Percentiles rank a stretch among this genome's conserved stretches.
These are phyloP conservation scores for Prosopocoilus inquinatus DNA, from an alignment of 2,888 invertebrate species.

Conservation along the genomic window DNA sequence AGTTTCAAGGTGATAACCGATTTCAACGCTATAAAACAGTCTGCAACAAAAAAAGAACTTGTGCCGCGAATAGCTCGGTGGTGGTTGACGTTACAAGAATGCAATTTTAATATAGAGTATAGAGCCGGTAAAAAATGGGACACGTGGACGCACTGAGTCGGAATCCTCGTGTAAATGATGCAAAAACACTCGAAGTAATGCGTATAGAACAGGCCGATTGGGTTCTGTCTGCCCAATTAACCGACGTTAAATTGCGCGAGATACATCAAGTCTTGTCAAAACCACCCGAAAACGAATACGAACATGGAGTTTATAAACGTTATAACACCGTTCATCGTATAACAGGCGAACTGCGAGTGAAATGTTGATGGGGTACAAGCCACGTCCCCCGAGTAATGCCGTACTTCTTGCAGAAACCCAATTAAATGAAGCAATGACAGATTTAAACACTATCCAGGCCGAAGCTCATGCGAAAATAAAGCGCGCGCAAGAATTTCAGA, in stretches of 20 bases:
- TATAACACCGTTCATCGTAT: no score
- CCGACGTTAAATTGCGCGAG: slow-evolving; percentile 8
- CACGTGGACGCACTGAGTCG: slow-evolving; percentile 36
- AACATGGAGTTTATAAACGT: no score
- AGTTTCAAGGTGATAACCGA: slow-evolving; percentile 40
- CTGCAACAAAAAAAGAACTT: slow-evolving; percentile 38
- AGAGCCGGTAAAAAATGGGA: slow-evolving; percentile 29
- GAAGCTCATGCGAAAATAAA: no score
- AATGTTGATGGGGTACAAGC: no score
- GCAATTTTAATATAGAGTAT: slow-evolving; percentile 33
- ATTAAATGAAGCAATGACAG: no score
- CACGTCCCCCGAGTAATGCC: no score
- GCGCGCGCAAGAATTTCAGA: no score
- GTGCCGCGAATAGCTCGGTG: slow-evolving; percentile 37
- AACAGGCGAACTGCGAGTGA: no score
- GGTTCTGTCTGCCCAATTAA: slow-evolving; percentile 24
- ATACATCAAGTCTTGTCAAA: slow-evolving; percentile 1
- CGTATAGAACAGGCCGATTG: slow-evolving; percentile 40
- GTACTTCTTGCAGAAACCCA: no score
- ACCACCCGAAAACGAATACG: not conserved
- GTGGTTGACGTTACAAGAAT: slow-evolving; percentile 36
- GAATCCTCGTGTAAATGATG: slow-evolving; percentile 19
- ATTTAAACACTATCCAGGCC: no score
- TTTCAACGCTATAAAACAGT: slow-evolving; percentile 37
- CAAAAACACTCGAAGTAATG: slow-evolving; percentile 15